Evolutionary conservation across 2,888 invertebrate genomes (phyloP), one percentile per base, ranked within the genome.

Genomic region (Xestia rhomboidea): DNA sequence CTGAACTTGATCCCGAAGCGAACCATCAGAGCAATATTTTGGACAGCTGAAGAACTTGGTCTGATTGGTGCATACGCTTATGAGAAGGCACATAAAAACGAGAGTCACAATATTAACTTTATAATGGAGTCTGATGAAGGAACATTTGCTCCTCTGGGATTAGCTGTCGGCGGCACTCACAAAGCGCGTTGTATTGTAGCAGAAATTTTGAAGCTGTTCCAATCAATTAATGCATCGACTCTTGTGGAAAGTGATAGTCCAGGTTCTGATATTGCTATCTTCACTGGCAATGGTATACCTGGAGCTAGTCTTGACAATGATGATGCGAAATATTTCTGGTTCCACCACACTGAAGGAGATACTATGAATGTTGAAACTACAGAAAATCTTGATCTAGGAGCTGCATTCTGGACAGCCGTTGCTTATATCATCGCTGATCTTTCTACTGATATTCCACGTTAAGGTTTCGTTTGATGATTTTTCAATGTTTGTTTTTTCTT

Each of bases 111-210:
- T 85, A 97, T 98, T 77, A 98, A 98, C 90, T 97, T 98, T 70
- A 97, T 98, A 2, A 98, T 98, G 97, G 98, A 99, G 94, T 98
- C 98, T 0, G 98, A 99, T 92, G 97, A 97, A 89, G 99, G 99
- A 8, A 98, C 98, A 2, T 99, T 98, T 90, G 97, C 97, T 27
- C 98, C 98, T 0, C 90, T 96, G 10, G 98, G 98, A 21, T 94
- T 98, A 11, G 95, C 95, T 71, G 98, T 98, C 87, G 95, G 96
- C n/a, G 98, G 98, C 64, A 97, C 95, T 54, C 90, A 96, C 64
- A 92, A 97, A 85, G 97, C 98, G 0, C 97, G 96, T 71, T 98
- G 98, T 88, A 97, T 98, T 76, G 93, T 98, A 66, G 93, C 97
- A 84, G 97, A 98, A 95, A 95, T 98, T 30, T 91, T 98, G 73